phyloP scores from a whole-genome alignment of 2,797 vertebrate species.

The Cyclopterus lumpus region DNA sequence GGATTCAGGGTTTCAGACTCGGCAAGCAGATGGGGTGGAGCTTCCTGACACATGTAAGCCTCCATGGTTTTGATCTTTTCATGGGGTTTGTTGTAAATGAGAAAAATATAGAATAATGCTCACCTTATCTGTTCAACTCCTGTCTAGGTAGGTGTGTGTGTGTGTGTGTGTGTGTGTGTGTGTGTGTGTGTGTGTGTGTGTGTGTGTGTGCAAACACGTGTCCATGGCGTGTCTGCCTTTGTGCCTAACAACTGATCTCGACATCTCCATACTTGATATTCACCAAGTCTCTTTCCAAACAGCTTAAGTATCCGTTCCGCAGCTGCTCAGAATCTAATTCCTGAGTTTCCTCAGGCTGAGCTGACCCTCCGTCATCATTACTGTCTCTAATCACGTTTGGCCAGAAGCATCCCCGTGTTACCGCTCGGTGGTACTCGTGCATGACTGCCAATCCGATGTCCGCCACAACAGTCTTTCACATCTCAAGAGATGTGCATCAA shows the following conservation, averaged over 20 bases:
- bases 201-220: no score
- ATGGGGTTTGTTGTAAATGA: not conserved
- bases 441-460: slow-evolving; percentile 63
- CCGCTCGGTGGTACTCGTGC: slow-evolving; percentile 17
- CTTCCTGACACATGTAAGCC: not conserved
- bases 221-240: not conserved
- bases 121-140: not conserved
- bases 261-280: slow-evolving; percentile 17
- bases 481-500: slow-evolving; percentile 40
- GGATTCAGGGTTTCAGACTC: not conserved
- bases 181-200: no score
- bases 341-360: slow-evolving; percentile 28
- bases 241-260: slow-evolving; percentile 5
- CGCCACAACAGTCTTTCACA: slow-evolving; percentile 34
- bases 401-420: slow-evolving; percentile 31
- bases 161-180: no score
- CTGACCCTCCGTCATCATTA: slow-evolving; percentile 52
- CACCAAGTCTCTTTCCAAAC: slow-evolving; percentile 26
- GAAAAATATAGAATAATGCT: not conserved
- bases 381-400: slow-evolving; percentile 39
- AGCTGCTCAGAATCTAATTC: slow-evolving; percentile 32
- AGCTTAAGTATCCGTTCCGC: slow-evolving; percentile 19
- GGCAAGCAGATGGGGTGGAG: no score
- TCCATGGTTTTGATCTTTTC: not conserved
- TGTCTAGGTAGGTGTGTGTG: not conserved